Conservation (phyloP, 2,888 invertebrate species). For the Netelia inedita region DNA sequence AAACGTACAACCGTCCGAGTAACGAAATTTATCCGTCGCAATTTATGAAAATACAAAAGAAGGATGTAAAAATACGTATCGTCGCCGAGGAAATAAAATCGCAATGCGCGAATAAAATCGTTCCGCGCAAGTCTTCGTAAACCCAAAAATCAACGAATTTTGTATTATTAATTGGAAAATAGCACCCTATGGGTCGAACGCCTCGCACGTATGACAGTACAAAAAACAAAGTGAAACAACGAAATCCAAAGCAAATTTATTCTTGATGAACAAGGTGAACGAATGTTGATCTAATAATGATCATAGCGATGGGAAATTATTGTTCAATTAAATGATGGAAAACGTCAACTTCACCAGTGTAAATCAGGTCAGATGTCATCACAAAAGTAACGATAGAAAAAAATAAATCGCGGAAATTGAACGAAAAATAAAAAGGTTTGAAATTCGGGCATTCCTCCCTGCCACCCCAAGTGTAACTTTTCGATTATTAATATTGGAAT, state of each 20-base stretch:
- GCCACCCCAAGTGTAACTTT: no score
- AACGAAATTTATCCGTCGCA: constrained; percentile 4
- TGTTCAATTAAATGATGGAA: constrained; percentile 60
- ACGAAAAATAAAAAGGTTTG: no score
- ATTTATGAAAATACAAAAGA: not conserved
- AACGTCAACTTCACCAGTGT: constrained; percentile 46
- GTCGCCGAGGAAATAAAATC: constrained; percentile 13
- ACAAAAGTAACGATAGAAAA: not conserved
- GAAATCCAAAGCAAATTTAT: not conserved
- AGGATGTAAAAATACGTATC: not conserved
- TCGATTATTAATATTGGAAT: no score
- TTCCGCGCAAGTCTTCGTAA: constrained; percentile 12
- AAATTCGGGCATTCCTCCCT: no score
- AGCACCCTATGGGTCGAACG: not conserved
- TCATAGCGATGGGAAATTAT: constrained; percentile 52
- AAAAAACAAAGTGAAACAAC: constrained; percentile 41
- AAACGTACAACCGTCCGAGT: not conserved
- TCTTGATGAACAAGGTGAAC: constrained; percentile 52
- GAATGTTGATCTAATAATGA: constrained; percentile 49
- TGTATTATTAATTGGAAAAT: not conserved
- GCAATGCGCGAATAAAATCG: constrained; percentile 15
- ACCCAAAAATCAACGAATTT: not conserved
- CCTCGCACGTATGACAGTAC: constrained; percentile 24
- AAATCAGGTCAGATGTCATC: not conserved
- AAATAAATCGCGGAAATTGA: no score